Conservation (phyloP, 2,113 vertebrate species). For the Cynoglossus semilaevis region DNA sequence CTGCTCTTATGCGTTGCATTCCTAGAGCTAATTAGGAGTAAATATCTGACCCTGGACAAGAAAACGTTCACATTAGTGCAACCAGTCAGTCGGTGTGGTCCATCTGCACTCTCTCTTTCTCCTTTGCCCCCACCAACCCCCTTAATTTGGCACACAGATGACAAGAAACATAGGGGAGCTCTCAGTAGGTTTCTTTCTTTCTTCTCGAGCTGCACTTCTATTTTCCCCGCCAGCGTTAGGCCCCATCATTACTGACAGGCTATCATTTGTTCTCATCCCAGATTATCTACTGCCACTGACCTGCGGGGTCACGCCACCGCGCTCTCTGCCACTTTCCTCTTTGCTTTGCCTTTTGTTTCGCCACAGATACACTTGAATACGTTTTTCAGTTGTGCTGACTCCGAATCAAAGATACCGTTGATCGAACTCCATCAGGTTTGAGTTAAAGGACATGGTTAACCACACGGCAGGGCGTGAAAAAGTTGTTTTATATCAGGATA, state of each 20-base stretch:
- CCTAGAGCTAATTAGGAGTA: slow-evolving; percentile 80
- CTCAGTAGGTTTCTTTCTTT: slow-evolving; percentile 59
- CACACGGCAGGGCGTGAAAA: too few relatives aligned
- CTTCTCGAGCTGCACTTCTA: slow-evolving; percentile 36
- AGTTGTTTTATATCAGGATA: too few relatives aligned
- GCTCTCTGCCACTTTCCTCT: slow-evolving; percentile 61
- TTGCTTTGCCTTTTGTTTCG: slow-evolving; percentile 51
- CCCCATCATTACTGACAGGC: slow-evolving; percentile 63
- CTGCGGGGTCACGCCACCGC: slow-evolving; percentile 54
- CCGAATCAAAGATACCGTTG: slow-evolving; percentile 53
- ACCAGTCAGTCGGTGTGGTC: slow-evolving; percentile 75
- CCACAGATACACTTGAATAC: slow-evolving; percentile 40
- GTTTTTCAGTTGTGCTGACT: slow-evolving; percentile 53
- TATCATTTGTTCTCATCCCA: slow-evolving; percentile 68
- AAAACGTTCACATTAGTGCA: slow-evolving; percentile 73
- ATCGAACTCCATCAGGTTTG: slow-evolving; percentile 2
- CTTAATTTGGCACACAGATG: slow-evolving; percentile 72
- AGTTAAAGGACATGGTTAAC: slow-evolving; percentile 1
- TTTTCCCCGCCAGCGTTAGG: slow-evolving; percentile 51
- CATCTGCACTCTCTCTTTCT: slow-evolving; percentile 70
- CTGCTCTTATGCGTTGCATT: slow-evolving; percentile 79
- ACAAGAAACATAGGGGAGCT: slow-evolving; percentile 71
- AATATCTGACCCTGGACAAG: slow-evolving; percentile 79
- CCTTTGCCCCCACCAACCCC: slow-evolving; percentile 28
- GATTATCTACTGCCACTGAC: slow-evolving; percentile 70